Evolutionary conservation across 2,888 invertebrate genomes (phyloP).

Genomic region (Argyra leucocephala): DNA sequence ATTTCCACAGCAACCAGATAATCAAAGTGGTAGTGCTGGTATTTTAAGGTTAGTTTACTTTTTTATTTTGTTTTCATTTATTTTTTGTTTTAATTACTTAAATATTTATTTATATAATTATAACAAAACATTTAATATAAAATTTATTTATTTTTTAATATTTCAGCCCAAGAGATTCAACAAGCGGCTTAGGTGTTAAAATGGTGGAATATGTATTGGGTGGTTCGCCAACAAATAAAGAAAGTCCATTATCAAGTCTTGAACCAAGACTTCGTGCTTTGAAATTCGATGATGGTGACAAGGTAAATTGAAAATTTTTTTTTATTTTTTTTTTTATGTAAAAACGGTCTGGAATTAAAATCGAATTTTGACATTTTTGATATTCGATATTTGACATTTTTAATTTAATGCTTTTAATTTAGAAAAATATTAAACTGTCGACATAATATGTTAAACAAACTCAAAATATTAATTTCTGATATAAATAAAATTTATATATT

Average conservation of each 20-base stretch:
- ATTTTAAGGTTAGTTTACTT: constrained; percentile 41
- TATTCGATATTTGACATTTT: constrained; percentile 8
- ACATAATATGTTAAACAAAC: too few relatives aligned
- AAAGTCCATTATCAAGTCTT: constrained; percentile 48
- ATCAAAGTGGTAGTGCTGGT: constrained; percentile 45
- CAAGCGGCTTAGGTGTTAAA: constrained; percentile 85
- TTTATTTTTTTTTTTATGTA: too few relatives aligned
- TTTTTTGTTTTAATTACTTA: too few relatives aligned
- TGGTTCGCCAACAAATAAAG: constrained; percentile 76
- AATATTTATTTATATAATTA: too few relatives aligned
- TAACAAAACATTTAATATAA: too few relatives aligned
- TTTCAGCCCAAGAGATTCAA: constrained; percentile 76
- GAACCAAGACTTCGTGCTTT: constrained; percentile 58
- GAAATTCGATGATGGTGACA: constrained; percentile 50
- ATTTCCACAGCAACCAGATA: constrained; percentile 54
- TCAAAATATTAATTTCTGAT: too few relatives aligned
- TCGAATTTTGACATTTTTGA: constrained; percentile 12
- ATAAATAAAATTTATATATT: too few relatives aligned
- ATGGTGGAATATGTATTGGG: constrained; percentile 98
- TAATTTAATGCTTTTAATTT: constrained; percentile 4
- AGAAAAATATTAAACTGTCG: too few relatives aligned
- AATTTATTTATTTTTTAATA: constrained; percentile 17
- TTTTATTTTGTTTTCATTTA: too few relatives aligned
- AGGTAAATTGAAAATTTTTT: too few relatives aligned
- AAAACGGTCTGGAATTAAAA: too few relatives aligned